These are phyloP conservation scores for Ormyrus rosae DNA, from an alignment of 2,888 invertebrate species.

Conservation along the genomic window DNA sequence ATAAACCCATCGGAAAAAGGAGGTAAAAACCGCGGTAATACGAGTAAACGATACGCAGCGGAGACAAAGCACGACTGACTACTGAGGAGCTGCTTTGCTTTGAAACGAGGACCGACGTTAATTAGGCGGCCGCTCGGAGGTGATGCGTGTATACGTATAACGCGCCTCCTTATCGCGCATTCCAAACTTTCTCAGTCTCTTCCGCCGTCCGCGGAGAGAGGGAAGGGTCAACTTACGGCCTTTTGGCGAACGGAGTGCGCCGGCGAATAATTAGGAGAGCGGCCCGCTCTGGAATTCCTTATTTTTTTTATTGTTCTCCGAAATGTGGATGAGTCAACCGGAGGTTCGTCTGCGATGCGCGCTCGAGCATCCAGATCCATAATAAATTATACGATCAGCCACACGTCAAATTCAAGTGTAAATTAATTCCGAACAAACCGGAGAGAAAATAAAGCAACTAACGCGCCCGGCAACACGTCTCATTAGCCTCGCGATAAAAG, in stretches of 20 bases:
- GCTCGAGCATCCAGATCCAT: no score
- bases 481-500: no score
- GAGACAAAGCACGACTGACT: neutral
- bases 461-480: no score
- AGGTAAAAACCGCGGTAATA: no score
- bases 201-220: neutral
- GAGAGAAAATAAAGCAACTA: no score
- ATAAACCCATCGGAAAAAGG: no score
- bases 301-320: neutral
- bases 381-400: no score
- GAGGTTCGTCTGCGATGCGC: no score
- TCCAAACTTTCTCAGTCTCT: constrained; percentile 53
- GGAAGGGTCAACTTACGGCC: neutral
- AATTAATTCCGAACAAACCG: no score
- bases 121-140: constrained; percentile 52
- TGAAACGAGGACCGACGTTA: constrained; percentile 65
- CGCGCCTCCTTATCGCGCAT: constrained; percentile 61
- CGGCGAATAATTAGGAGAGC: neutral
- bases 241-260: neutral
- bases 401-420: no score
- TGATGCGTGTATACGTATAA: no score
- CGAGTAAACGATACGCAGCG: neutral
- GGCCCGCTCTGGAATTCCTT: neutral
- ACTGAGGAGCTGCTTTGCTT: constrained; percentile 59
- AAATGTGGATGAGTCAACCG: no score